Evolutionary conservation across 53 echinoderm and acorn worm species (phyloP), one percentile per base, ranked within the genome.

Genomic region (Mesocentrotus franciscanus): DNA sequence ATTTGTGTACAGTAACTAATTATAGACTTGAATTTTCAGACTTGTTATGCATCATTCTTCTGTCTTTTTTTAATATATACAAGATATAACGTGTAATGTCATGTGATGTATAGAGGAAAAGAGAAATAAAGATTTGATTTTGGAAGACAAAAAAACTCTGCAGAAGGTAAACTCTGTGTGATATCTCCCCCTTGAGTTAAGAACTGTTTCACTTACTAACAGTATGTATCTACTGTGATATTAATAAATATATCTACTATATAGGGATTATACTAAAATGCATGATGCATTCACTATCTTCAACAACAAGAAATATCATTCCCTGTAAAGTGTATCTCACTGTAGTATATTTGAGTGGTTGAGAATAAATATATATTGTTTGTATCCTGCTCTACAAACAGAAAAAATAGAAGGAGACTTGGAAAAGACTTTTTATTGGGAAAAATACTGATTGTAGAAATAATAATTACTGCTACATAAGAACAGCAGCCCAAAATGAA

Each of bases 1-100:
- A 87, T 85, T 24, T 87, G 87, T 87, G 87, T 87, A 87, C 87
- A 87, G 87, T 58, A 9, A 87, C 58, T 87, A 87, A 58, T 59
- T 87, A 87, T 87, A 87, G 58, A 87, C 58, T 58, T 87, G 57
- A 87, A 87, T 57, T 87, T 87, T 87, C 56, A 87, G 87, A 87
- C 57, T 57, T 87, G 87, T 87, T 87, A 87, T 87, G 87, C 87
- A 58, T 75, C 30, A 30, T 29, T 87, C 24, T 85, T 56, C 56
- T 58, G 87, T 87, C 34, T 1, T 87, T 15, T 18, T 57, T 87
- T 26, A 87, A 87, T 58, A 87, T 87, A 27, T 87, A 87, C 59
- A 11, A 57, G 87, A 58, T 87, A 87, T 84, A 84, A 39, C 24
- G 39, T 84, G 84, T 84, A 84, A 49, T 87, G 87, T 87, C 20